Conservation (phyloP, 2,113 vertebrate genomes). For the Tachysurus fulvidraco region DNA sequence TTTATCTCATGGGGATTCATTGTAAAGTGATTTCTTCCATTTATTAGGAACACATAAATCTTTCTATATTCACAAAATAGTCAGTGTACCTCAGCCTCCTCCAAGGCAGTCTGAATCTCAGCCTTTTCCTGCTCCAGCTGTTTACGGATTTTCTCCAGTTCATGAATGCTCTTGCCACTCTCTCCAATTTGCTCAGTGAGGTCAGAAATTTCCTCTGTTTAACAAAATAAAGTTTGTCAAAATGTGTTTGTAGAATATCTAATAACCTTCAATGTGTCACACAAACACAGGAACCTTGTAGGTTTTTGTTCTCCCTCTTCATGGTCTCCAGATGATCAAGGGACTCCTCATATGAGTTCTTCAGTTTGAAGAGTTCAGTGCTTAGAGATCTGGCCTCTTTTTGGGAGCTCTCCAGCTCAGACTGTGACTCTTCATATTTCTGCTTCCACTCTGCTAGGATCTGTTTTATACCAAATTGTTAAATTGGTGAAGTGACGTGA, state of each 20-base stretch:
- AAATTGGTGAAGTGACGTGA: too few species aligned
- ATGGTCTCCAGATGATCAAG: constrained; percentile 68
- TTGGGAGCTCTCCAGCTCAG: constrained; percentile 64
- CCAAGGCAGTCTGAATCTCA: constrained; percentile 68
- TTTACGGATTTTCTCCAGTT: constrained; percentile 67
- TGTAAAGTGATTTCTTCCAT: not conserved
- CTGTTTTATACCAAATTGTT: constrained; percentile 42
- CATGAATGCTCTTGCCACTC: constrained; percentile 66
- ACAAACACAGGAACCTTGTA: constrained; percentile 59
- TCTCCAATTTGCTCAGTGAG: constrained; percentile 70
- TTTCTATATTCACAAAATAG: not conserved
- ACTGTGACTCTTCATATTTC: constrained; percentile 69
- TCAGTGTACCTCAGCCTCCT: constrained; percentile 64
- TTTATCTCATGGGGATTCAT: not conserved
- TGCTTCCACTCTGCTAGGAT: constrained; percentile 71
- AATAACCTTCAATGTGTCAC: not conserved
- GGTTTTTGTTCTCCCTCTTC: constrained; percentile 71
- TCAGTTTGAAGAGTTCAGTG: constrained; percentile 70
- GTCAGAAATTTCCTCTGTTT: constrained; percentile 69
- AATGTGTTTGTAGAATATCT: not conserved
- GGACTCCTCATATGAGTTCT: constrained; percentile 70
- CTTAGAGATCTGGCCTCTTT: constrained; percentile 68
- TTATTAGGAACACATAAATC: not conserved
- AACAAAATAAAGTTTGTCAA: not conserved
- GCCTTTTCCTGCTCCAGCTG: constrained; percentile 68